These are phyloP conservation scores for Phytoseiulus persimilis DNA, from an alignment of 2,888 invertebrate species.

Conservation along the genomic window DNA sequence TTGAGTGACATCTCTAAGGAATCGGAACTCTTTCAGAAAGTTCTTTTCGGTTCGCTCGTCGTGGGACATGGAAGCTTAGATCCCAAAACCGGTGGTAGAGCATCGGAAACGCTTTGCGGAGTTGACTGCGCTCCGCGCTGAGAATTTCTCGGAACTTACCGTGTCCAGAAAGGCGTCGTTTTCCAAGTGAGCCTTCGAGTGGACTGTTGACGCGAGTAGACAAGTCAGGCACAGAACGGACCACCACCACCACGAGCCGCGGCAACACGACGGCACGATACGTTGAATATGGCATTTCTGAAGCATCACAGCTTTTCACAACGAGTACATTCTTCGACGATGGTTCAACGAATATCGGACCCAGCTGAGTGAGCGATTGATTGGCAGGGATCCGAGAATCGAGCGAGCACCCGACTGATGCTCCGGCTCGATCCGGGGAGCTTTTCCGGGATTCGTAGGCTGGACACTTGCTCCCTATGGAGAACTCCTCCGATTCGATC, in stretches of 20 bases:
- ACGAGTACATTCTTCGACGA: not conserved
- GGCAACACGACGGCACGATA: not conserved
- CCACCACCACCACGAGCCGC: not conserved
- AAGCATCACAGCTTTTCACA: not conserved
- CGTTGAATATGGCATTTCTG: not conserved
- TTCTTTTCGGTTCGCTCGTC: not conserved
- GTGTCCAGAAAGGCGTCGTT: conserved; percentile 33
- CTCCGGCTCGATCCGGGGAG: not conserved
- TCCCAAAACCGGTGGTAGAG: not conserved
- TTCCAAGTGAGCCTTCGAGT: conserved; percentile 16
- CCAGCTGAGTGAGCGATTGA: not conserved
- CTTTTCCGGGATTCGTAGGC: not conserved
- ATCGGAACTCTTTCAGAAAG: too few species aligned
- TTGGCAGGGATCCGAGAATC: not conserved
- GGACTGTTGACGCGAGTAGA: not conserved
- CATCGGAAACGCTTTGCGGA: not conserved
- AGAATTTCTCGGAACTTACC: not conserved
- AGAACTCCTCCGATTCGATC: not conserved
- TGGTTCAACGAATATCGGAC: not conserved
- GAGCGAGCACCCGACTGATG: not conserved
- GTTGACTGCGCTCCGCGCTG: not conserved
- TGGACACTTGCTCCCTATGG: not conserved
- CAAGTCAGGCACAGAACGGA: not conserved
- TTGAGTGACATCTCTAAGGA: too few species aligned
- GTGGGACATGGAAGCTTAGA: not conserved